These are phyloP conservation scores for Drosophila pseudotalamancana DNA, from an alignment of 2,888 invertebrate species.

Conservation along the genomic window DNA sequence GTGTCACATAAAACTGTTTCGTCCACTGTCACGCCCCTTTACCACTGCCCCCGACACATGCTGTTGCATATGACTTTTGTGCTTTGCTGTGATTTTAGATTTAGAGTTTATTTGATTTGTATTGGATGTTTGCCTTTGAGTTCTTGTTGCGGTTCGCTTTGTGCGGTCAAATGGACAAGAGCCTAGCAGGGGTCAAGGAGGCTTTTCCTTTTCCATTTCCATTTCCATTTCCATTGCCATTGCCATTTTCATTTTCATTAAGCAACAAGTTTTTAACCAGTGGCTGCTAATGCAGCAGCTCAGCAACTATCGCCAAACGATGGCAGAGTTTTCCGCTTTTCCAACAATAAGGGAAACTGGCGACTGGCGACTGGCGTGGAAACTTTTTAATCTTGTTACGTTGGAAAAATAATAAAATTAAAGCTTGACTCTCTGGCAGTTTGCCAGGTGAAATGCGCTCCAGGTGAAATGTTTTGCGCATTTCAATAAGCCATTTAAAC, in stretches of 20 bases:
- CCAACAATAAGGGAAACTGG: conserved; percentile 4
- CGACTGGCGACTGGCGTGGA: conserved; percentile 45
- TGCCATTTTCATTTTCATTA: conserved; percentile 51
- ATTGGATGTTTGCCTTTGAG: conserved; percentile 63
- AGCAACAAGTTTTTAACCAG: conserved; percentile 65
- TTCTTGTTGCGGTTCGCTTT: conserved; percentile 44
- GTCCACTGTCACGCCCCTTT: too few species aligned
- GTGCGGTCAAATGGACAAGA: conserved; percentile 13
- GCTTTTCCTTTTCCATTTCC: neutral
- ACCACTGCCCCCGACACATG: neutral
- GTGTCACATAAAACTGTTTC: neutral
- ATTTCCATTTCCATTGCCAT: conserved; percentile 11
- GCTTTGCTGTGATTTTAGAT: conserved; percentile 27
- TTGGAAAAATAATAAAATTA: conserved; percentile 72
- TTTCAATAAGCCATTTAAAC: conserved; percentile 79
- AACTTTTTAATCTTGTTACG: conserved; percentile 78
- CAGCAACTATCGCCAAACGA: conserved; percentile 63
- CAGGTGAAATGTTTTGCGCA: conserved; percentile 54
- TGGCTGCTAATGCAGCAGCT: conserved; percentile 49
- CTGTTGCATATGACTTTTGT: conserved; percentile 22
- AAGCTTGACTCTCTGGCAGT: conserved; percentile 49
- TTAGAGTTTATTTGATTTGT: conserved; percentile 64
- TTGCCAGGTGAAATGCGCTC: conserved; percentile 17
- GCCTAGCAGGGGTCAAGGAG: conserved; percentile 3
- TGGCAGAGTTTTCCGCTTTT: conserved; percentile 11